A percentile compares a stretch with the other conserved stretches of the same genome.
Evolutionary conservation across 2,797 vertebrate species (phyloP).

Genomic region (Carapus acus): DNA sequence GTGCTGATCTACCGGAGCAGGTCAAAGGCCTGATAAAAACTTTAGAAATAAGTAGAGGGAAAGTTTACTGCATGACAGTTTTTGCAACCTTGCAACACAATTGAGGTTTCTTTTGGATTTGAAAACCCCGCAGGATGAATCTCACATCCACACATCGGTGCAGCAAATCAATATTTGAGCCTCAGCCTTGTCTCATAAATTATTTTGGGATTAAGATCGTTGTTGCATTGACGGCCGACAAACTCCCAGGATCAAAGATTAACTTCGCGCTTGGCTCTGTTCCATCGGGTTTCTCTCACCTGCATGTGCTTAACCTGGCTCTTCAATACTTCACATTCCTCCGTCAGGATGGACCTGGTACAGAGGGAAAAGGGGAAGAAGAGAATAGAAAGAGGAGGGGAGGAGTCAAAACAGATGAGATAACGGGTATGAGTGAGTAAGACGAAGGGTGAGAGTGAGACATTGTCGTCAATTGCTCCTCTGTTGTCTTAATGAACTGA

Average conservation of each 20-base stretch:
- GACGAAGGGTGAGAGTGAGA: neutral
- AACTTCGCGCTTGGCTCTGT: constrained; percentile 2
- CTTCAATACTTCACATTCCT: constrained; percentile 72
- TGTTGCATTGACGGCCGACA: constrained; percentile 1
- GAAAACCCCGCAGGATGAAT: too few species aligned
- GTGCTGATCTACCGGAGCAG: constrained; percentile 14
- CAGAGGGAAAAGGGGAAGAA: constrained; percentile 2
- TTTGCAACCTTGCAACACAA: neutral
- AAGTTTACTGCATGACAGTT: neutral
- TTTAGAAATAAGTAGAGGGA: neutral
- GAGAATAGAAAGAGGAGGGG: neutral
- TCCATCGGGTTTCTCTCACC: constrained; percentile 64
- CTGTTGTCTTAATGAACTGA: constrained; percentile 27
- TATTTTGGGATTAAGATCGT: constrained; percentile 12
- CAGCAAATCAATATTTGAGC: constrained; percentile 4
- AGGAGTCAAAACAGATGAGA: too few species aligned
- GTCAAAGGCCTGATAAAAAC: constrained; percentile 1
- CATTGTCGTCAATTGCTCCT: constrained; percentile 1
- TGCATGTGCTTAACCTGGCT: constrained; percentile 68
- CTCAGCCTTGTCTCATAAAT: constrained; percentile 8
- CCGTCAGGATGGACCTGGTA: constrained; percentile 71
- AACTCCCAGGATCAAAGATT: constrained; percentile 10
- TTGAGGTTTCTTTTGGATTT: neutral
- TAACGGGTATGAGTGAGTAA: too few species aligned
- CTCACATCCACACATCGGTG: neutral